Base-by-base conservation (phyloP, 1,140 invertebrate genomes). In the Pristionchus pacificus region DNA sequence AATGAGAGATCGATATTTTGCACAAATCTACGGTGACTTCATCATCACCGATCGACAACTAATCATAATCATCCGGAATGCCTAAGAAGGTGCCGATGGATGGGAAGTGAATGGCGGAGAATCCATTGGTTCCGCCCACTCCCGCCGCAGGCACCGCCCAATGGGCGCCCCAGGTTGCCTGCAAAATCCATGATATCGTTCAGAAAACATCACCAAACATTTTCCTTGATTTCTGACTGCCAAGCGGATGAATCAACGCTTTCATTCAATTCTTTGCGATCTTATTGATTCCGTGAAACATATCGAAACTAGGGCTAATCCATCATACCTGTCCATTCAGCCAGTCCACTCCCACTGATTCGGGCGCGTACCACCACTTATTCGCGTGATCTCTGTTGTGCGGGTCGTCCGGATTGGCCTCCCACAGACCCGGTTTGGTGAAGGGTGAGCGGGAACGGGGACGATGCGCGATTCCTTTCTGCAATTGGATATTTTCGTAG, bases 111-210 rank as follows among this genome's bases (percentile, higher is more conserved):
- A 78, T 25, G 60, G 77, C 77, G 27, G 64, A 69, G 60, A 76
- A 78, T 24, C 77, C 77, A 61, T 75, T 72, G 28, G 77, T 78
- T 13, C 77, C 77, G 64, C 77, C 77, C 2, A 79, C 77, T 28
- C 77, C 77, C n/a, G 74, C 77, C n/a, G 77, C 77, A 1, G 77
- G 77, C 2, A 78, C 77, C 15, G 77, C 77, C 77, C 77, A 78
- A 73, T 78, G 77, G 1, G 72, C 71, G 24, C 77, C 77, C 73
- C 70, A 79, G 14, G 65, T 61, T 2, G 74, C 6, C 58, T 60
- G 28, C 64, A 68, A 25, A 10, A 6, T 10, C 19, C 6, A 6
- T 49, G n/a, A n/a, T n/a, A n/a, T n/a, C n/a, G n/a, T n/a, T n/a
- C n/a, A n/a, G n/a, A n/a, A n/a, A n/a, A n/a, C n/a, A n/a, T 49